Base-by-base conservation (phyloP, 1,140 invertebrate genomes). In the Diploscapter pachys region DNA sequence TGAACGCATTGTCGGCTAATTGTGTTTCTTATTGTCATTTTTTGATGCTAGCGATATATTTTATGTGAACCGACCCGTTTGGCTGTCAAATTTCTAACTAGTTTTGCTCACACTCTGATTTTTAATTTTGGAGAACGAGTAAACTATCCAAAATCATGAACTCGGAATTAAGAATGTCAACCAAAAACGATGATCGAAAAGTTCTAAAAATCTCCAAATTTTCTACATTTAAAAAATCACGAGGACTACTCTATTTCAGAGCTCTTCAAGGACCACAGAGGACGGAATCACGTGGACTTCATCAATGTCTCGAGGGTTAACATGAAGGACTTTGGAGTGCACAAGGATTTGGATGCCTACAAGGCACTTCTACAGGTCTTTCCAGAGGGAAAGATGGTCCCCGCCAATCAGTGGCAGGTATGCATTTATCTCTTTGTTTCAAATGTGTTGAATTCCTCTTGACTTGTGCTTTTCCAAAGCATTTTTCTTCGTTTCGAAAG, bases 341-440 rank as follows among this genome's bases (percentile, higher is more conserved):
- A 95, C 63, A 91, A 92, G 85, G 95, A 99, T 88, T 81, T 98
- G 9, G 92, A 94, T 81, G 90, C 91, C 0, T 99, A 99, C 85
- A 98, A 97, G 87, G 88, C 90, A 56, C 77, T 99, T 50, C 87
- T 98, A 31, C 90, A 96, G 85, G 89, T 98, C 11, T 91, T 99
- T 85, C 96, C 96, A 0, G 94, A 96, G 87, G 94, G 92, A 62
- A 92, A 91, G 85, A 92, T 94, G 85, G 89, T 96, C 72, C 90
- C 95, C 0, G 88, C 84, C 53, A 95, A 92, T 86, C 85, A 90
- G 31, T 90, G 92, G 81, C 93, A 95, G 89, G 89, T 90, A 0
- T 6, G 75, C 75, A 53, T 64, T 53, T 53, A n/a, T 59, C 63
- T n/a, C n/a, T n/a, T n/a, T 48, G 8, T 4, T 69, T 78, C 53